A percentile compares a stretch with the other conserved stretches of the same genome.
phyloP scores from a whole-genome alignment of 2,113 vertebrate species.

The Mesitornis unicolor region DNA sequence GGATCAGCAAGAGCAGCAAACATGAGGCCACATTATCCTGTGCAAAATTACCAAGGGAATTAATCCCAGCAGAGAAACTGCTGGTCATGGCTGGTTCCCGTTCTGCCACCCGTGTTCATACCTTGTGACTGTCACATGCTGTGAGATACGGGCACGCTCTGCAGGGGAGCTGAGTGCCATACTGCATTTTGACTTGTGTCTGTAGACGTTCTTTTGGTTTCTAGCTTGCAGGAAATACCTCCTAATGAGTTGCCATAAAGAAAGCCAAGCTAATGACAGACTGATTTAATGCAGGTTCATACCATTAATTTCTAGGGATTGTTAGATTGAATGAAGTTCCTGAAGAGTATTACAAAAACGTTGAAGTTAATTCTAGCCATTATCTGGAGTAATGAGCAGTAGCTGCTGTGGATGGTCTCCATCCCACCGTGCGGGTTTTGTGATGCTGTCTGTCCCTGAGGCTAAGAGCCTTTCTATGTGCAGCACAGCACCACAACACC shows the following conservation, averaged over 20 bases:
- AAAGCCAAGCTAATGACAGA: constrained; percentile 10
- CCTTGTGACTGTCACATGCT: background rate
- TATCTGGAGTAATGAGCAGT: constrained; percentile 43
- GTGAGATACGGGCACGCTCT: background rate
- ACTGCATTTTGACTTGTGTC: background rate
- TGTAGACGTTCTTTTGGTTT: background rate
- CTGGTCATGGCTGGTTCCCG: background rate
- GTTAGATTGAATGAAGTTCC: constrained; percentile 38
- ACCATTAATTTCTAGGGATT: constrained; percentile 45
- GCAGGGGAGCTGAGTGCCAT: background rate
- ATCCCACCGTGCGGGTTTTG: background rate
- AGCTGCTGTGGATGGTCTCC: background rate
- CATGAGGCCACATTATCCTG: fast-evolving
- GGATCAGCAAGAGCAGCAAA: background rate
- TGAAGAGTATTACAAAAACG: constrained; percentile 33
- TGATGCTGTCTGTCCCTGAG: background rate
- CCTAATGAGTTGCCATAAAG: constrained; percentile 30
- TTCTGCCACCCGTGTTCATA: background rate
- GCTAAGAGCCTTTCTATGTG: background rate
- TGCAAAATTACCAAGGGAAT: background rate
- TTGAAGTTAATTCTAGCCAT: constrained; percentile 17
- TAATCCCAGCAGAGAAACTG: fast-evolving
- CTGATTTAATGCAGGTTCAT: constrained; percentile 54
- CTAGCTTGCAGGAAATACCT: constrained; percentile 31
- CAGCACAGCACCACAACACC: background rate